phyloP scores from a whole-genome alignment of 2,113 vertebrate species.

The Macquaria australasica region DNA sequence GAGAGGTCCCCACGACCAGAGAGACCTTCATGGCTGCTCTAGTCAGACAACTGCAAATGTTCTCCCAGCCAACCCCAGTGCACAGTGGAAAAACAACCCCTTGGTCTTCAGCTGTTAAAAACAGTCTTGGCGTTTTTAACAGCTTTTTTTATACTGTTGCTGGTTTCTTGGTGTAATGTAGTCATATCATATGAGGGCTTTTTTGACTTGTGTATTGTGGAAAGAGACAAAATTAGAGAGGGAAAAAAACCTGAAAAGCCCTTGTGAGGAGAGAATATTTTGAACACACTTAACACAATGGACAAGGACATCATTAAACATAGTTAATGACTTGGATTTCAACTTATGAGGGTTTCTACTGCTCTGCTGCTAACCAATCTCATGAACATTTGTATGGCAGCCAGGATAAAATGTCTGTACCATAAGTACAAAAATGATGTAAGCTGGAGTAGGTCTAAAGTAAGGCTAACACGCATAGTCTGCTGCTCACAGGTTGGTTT shows the following conservation, averaged over 20 bases:
- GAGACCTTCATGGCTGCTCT: slow-evolving; percentile 35
- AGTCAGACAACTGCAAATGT: slow-evolving; percentile 34
- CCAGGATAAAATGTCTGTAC: not conserved
- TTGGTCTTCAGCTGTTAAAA: slow-evolving; percentile 19
- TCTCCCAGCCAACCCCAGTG: not conserved
- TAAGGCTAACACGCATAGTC: not conserved
- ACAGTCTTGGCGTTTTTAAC: not conserved
- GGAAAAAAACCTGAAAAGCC: not conserved
- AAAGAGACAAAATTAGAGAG: not conserved
- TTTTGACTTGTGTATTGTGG: not conserved
- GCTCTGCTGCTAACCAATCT: not conserved
- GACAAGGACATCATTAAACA: not conserved
- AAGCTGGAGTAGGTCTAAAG: not conserved
- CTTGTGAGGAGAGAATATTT: not conserved
- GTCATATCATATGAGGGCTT: not conserved
- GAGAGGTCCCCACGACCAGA: slow-evolving; percentile 42
- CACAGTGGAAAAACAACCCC: slow-evolving; percentile 27
- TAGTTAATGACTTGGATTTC: slow-evolving; percentile 8
- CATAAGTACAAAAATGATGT: no score
- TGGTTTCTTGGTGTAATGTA: slow-evolving; percentile 2
- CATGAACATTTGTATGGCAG: not conserved
- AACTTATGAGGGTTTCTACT: not conserved
- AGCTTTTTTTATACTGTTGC: not conserved
- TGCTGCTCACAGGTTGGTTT: slow-evolving; percentile 7
- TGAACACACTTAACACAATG: not conserved